phyloP scores from a whole-genome alignment of 2,113 vertebrate species.

The Chunga burmeisteri region DNA sequence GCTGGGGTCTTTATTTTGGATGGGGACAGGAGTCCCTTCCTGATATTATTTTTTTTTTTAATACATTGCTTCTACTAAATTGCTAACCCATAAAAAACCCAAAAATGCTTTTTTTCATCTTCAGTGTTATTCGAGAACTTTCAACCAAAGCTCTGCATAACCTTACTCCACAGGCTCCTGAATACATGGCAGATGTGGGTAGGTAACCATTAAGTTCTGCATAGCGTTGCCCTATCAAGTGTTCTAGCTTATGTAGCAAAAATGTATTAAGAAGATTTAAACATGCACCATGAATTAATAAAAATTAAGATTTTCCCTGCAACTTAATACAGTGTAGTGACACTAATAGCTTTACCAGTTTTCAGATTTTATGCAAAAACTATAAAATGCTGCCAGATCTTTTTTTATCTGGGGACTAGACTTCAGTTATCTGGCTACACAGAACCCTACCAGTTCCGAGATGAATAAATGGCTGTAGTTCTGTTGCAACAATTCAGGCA shows the following conservation, averaged over 20 bases:
- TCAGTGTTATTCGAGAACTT: slow-evolving; percentile 87
- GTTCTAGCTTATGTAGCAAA: not conserved
- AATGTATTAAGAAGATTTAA: not conserved
- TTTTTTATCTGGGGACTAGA: not conserved
- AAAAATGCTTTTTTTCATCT: not conserved
- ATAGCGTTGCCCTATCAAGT: accelerated
- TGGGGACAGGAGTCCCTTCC: not conserved
- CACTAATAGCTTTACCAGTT: not conserved
- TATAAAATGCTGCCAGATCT: not conserved
- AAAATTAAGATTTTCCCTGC: not conserved
- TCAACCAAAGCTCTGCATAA: slow-evolving; percentile 88
- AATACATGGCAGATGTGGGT: slow-evolving; percentile 85
- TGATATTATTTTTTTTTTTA: not conserved
- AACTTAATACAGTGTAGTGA: not conserved
- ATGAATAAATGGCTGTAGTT: not conserved
- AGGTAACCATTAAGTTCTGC: slow-evolving; percentile 41
- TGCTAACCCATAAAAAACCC: not conserved
- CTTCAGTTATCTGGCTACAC: not conserved
- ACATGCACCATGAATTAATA: not conserved
- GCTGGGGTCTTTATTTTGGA: not conserved
- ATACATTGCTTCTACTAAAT: not conserved
- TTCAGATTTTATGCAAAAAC: not conserved
- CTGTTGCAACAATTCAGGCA: not conserved
- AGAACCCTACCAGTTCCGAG: not conserved
- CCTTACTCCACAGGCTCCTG: slow-evolving; percentile 81